These are phyloP conservation scores for Mimachlamys varia DNA, from an alignment of 2,888 invertebrate genomes.

Conservation along the genomic window DNA sequence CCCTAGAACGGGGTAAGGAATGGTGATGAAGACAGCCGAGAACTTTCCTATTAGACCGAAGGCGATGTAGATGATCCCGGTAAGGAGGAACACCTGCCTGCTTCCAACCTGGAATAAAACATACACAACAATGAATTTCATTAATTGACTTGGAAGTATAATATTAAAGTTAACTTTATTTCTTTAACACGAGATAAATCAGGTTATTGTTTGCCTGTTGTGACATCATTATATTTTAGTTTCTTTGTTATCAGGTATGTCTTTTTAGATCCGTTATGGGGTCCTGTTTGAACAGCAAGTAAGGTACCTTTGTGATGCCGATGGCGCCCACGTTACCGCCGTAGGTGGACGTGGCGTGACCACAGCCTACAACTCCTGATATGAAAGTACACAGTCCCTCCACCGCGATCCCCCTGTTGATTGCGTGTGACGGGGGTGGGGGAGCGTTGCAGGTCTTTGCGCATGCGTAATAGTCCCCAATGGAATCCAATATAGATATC, in stretches of 20 bases:
- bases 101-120: slow-evolving; percentile 76
- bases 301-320: slow-evolving; percentile 89
- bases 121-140: not conserved
- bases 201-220: too few relatives aligned
- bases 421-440: slow-evolving; percentile 92
- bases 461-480: slow-evolving; percentile 94
- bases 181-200: too few relatives aligned
- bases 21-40: slow-evolving; percentile 80
- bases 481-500: slow-evolving; percentile 79
- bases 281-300: not conserved
- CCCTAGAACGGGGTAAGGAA: slow-evolving; percentile 81
- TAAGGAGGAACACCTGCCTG: slow-evolving; percentile 78
- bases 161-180: too few relatives aligned
- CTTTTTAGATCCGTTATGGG: too few relatives aligned
- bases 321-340: slow-evolving; percentile 95
- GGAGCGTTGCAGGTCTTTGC: slow-evolving; percentile 88
- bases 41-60: slow-evolving; percentile 80
- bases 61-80: slow-evolving; percentile 77
- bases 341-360: slow-evolving; percentile 94
- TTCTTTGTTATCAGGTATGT: too few relatives aligned
- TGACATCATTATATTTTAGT: too few relatives aligned
- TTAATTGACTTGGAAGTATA: too few relatives aligned
- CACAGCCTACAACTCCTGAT: slow-evolving; percentile 92
- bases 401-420: slow-evolving; percentile 87
- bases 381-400: slow-evolving; percentile 92